phyloP scores from a whole-genome alignment of 2,888 invertebrate genomes.

The Drosophila mulleri region DNA sequence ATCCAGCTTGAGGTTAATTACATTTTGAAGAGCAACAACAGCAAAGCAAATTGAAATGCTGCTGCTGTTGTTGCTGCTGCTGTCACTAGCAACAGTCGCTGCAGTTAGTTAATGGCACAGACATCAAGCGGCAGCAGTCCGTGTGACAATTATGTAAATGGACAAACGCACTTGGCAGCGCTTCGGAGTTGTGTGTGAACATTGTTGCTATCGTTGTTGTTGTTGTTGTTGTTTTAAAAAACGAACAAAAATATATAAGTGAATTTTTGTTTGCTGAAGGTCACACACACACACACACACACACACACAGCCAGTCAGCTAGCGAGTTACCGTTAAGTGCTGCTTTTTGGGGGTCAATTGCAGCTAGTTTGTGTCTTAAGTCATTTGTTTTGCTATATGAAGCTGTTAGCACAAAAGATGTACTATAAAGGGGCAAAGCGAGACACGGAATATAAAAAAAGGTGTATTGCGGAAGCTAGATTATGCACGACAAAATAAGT shows the following conservation, averaged over 20 bases:
- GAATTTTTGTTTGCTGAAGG: conserved; percentile 73
- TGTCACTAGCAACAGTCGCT: conserved; percentile 37
- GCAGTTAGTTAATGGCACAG: conserved; percentile 63
- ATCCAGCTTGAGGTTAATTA: conserved; percentile 69
- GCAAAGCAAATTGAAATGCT: conserved; percentile 70
- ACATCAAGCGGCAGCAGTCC: conserved; percentile 63
- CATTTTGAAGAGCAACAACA: conserved; percentile 70
- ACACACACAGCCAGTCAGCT: not conserved
- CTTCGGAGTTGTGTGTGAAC: conserved; percentile 28
- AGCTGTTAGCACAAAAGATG: conserved; percentile 48
- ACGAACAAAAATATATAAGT: conserved; percentile 44
- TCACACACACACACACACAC: conserved; percentile 36
- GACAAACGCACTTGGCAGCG: conserved; percentile 62
- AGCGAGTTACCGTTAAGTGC: conserved; percentile 66
- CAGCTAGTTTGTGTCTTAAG: conserved; percentile 74
- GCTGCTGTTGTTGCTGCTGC: conserved; percentile 39
- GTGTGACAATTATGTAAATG: conserved; percentile 81
- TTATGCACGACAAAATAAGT: conserved; percentile 1
- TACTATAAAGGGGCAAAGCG: conserved; percentile 2
- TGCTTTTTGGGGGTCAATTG: conserved; percentile 65
- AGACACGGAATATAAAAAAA: not conserved
- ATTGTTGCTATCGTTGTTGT: conserved; percentile 11
- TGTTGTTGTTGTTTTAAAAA: conserved; percentile 4
- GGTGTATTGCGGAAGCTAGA: conserved; percentile 2
- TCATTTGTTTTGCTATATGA: conserved; percentile 62